A percentile compares a stretch with the other conserved stretches of the same genome.
Evolutionary conservation across 2,113 vertebrate species (phyloP).

Genomic region (Thymallus thymallus): DNA sequence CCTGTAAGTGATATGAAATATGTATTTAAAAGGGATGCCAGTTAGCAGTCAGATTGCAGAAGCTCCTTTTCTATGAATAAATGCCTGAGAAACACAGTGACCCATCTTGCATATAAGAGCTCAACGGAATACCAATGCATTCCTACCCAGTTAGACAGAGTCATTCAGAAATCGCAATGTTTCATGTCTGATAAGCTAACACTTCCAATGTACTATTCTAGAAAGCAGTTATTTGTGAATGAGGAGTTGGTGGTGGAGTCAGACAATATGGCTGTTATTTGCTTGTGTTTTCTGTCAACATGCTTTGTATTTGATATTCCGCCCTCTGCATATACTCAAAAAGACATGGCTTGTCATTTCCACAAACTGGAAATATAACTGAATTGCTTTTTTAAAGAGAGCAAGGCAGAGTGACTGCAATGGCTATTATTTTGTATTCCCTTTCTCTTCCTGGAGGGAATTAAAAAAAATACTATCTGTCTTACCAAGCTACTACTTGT

Average conservation of each 20-base stretch:
- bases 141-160: not conserved
- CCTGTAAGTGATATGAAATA: conserved; percentile 32
- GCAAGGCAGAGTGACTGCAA: too few relatives aligned
- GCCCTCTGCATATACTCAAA: conserved; percentile 1
- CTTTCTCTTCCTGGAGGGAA: not conserved
- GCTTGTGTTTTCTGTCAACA: conserved; percentile 12
- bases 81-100: conserved; percentile 26
- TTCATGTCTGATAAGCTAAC: conserved; percentile 4
- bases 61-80: conserved; percentile 12
- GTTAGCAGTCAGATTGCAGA: not conserved
- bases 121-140: not conserved
- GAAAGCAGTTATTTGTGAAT: not conserved
- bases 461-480: too few relatives aligned
- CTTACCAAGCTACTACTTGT: too few relatives aligned
- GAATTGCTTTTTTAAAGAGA: not conserved
- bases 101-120: conserved; percentile 9
- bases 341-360: not conserved
- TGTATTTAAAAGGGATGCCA: conserved; percentile 16
- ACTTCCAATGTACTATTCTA: not conserved
- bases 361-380: not conserved
- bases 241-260: not conserved
- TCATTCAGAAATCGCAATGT: not conserved
- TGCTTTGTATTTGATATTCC: conserved; percentile 13
- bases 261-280: conserved; percentile 15
- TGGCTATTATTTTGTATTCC: not conserved